phyloP scores from a whole-genome alignment of 2,113 vertebrate genomes.

The Chinchilla lanigera region DNA sequence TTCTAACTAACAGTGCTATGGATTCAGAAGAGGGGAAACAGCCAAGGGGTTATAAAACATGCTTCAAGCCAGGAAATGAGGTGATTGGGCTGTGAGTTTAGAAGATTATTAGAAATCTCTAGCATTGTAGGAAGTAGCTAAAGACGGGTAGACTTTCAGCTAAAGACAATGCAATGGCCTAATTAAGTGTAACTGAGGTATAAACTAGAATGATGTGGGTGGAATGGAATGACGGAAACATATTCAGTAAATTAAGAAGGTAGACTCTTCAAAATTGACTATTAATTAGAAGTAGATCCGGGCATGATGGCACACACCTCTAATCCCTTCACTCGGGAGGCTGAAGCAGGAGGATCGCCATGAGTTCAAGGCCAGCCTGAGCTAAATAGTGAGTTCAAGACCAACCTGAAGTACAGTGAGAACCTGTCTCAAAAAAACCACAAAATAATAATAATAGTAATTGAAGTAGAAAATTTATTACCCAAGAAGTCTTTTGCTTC shows the following conservation, averaged over 20 bases:
- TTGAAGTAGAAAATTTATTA: neutral
- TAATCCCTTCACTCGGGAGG: neutral
- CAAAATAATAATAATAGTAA: neutral
- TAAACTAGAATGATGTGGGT: neutral
- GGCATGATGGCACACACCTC: neutral
- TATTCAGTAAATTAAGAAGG: slow-evolving; percentile 37
- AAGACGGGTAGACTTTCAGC: neutral
- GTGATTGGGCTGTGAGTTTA: neutral
- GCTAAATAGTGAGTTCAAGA: neutral
- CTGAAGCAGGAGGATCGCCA: neutral
- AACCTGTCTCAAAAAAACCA: neutral
- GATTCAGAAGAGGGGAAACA: neutral
- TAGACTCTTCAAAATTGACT: slow-evolving; percentile 22
- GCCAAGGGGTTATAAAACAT: neutral
- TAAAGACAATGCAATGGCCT: slow-evolving; percentile 24
- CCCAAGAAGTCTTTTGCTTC: slow-evolving; percentile 17
- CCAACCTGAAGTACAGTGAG: neutral
- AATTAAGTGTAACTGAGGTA: neutral
- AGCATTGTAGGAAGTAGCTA: neutral
- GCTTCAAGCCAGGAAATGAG: neutral
- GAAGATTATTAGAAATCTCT: neutral
- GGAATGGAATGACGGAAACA: slow-evolving; percentile 1
- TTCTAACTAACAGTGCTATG: neutral
- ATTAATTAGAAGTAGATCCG: slow-evolving; percentile 29
- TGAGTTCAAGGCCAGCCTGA: neutral